Evolutionary conservation across 2,797 vertebrate genomes (phyloP).

Genomic region (Eutrigla gurnardus): DNA sequence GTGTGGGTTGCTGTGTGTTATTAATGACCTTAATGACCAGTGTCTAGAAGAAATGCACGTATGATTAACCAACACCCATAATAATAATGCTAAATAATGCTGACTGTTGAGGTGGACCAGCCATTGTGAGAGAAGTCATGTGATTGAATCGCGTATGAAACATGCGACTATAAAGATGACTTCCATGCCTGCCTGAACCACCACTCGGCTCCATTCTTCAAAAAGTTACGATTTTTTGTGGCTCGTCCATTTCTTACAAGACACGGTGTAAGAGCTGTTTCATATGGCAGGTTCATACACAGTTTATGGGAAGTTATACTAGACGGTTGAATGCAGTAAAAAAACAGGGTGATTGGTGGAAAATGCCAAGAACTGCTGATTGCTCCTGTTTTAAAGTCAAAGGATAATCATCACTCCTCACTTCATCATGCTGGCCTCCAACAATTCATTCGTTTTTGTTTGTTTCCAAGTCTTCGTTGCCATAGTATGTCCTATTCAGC

Average conservation of each 20-base stretch:
- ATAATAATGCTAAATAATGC: not conserved
- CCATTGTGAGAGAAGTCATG: not conserved
- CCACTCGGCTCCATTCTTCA: not conserved
- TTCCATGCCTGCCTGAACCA: not conserved
- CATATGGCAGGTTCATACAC: not conserved
- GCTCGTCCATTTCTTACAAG: constrained; percentile 11
- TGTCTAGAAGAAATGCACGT: not conserved
- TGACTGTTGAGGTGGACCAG: not conserved
- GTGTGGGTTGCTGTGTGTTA: not conserved
- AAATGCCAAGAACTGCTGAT: constrained; percentile 24
- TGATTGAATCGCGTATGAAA: not conserved
- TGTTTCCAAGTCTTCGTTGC: not conserved
- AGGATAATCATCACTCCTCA: constrained; percentile 13
- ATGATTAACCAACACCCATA: not conserved
- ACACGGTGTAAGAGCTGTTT: constrained; percentile 14
- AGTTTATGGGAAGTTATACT: constrained; percentile 34
- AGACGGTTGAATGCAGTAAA: constrained; percentile 29
- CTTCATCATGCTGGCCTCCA: not conserved
- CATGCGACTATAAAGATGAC: not conserved
- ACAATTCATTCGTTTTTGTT: not conserved
- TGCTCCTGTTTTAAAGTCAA: constrained; percentile 29
- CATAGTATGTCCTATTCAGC: not conserved
- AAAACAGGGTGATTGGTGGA: constrained; percentile 15
- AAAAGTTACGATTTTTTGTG: not conserved
- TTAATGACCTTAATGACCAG: too few relatives aligned